Conservation (phyloP, 2,888 invertebrate genomes). For the Stomorhina lunata region DNA sequence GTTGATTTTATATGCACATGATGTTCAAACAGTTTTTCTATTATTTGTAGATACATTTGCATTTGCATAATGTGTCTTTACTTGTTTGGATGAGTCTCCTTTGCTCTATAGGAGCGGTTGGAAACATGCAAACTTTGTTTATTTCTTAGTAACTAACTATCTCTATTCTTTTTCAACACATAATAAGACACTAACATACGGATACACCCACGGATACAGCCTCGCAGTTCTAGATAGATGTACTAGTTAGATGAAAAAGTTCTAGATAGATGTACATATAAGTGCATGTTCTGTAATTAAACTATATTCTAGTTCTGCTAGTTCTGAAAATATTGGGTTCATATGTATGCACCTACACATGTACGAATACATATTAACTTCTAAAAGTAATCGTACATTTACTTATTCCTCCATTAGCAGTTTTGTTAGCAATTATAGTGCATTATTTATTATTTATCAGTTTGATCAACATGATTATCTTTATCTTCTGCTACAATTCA, state of each 20-base stretch:
- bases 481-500: too few relatives aligned
- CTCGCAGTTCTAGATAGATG: too few relatives aligned
- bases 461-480: not conserved
- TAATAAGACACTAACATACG: too few relatives aligned
- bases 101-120: too few relatives aligned
- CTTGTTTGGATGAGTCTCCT: not conserved
- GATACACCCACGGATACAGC: not conserved
- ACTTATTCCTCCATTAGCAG: not conserved
- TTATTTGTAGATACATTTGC: conserved; percentile 15
- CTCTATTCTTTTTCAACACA: too few relatives aligned
- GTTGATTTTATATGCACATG: conserved; percentile 49
- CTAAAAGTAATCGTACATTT: not conserved
- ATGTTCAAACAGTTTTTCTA: conserved; percentile 37
- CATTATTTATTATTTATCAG: not conserved
- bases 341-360: not conserved
- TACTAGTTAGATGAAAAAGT: too few relatives aligned
- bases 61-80: conserved; percentile 50
- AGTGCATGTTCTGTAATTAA: too few relatives aligned
- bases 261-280: too few relatives aligned
- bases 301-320: too few relatives aligned
- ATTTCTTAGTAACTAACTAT: not conserved
- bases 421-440: not conserved
- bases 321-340: too few relatives aligned
- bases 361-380: not conserved
- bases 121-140: not conserved